phyloP scores from a whole-genome alignment of 2,113 vertebrate genomes.

The Callochromis pleurospilus region DNA sequence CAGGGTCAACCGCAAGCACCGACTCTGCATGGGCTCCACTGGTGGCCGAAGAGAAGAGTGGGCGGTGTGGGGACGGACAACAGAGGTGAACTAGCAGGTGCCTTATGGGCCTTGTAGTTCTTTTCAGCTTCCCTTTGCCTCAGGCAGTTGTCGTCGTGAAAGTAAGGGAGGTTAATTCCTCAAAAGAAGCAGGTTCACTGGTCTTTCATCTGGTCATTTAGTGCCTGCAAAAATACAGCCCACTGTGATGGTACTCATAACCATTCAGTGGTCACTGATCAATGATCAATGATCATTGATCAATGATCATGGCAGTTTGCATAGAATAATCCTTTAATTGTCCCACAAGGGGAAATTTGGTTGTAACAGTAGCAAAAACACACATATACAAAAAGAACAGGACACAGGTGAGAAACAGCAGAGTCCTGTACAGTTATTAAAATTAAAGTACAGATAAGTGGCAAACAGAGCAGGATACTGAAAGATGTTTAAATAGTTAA shows the following conservation, averaged over 20 bases:
- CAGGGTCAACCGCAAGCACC: background rate
- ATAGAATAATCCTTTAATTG: background rate
- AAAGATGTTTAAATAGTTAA: background rate
- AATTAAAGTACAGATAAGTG: background rate
- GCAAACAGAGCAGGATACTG: background rate
- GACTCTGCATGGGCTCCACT: background rate
- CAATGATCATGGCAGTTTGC: background rate
- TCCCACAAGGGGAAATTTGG: background rate
- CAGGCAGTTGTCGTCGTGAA: background rate
- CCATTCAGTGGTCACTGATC: background rate
- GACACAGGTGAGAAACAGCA: background rate
- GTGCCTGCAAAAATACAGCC: background rate
- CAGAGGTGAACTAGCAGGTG: background rate
- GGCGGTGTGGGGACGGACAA: background rate
- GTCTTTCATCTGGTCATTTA: background rate
- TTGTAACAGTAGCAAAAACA: background rate
- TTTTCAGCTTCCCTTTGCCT: background rate
- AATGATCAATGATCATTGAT: rapidly evolving
- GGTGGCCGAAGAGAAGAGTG: background rate
- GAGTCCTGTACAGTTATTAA: background rate
- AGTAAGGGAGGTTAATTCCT: background rate
- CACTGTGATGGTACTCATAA: background rate
- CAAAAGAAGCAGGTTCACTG: background rate
- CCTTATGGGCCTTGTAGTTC: background rate
- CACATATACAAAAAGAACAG: background rate